Evolutionary conservation across 2,113 vertebrate genomes (phyloP).

Genomic region (Siniperca knerii): DNA sequence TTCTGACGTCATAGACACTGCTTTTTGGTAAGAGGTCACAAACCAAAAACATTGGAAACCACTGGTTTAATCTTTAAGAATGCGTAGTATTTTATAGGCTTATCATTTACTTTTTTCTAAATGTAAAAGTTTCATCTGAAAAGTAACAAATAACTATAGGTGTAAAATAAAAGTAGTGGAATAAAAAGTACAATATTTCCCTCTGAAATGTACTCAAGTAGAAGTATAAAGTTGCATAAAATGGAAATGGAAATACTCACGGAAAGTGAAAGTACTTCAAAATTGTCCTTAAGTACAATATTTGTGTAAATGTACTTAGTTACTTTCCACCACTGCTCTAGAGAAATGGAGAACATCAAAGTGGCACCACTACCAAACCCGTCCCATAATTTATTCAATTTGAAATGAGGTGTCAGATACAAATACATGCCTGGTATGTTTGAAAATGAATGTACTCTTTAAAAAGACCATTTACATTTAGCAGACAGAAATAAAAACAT

Average conservation of each 20-base stretch:
- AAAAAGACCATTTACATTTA: slow-evolving; percentile 72
- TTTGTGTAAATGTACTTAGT: not conserved
- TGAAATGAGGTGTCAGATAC: slow-evolving; percentile 35
- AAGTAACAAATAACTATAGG: not conserved
- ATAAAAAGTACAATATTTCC: not conserved
- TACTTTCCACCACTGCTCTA: slow-evolving; percentile 2
- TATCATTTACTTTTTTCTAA: not conserved
- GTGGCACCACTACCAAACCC: slow-evolving; percentile 1
- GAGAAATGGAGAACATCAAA: slow-evolving; percentile 29
- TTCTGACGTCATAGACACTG: not conserved
- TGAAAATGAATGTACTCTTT: slow-evolving; percentile 57
- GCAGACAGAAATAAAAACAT: slow-evolving; percentile 69
- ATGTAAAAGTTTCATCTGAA: not conserved
- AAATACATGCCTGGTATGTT: slow-evolving; percentile 30
- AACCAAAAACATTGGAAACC: not conserved
- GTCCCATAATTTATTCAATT: slow-evolving; percentile 25
- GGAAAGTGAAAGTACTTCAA: not conserved
- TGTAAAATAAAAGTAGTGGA: not conserved
- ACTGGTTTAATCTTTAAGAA: not conserved
- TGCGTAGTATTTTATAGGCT: not conserved
- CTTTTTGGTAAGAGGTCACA: not conserved
- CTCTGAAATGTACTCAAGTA: not conserved
- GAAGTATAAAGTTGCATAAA: not conserved
- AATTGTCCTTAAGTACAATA: not conserved
- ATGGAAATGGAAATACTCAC: too few species aligned